Evolutionary conservation across 2,113 vertebrate species (phyloP).

Genomic region (Xiphorhynchus elegans): DNA sequence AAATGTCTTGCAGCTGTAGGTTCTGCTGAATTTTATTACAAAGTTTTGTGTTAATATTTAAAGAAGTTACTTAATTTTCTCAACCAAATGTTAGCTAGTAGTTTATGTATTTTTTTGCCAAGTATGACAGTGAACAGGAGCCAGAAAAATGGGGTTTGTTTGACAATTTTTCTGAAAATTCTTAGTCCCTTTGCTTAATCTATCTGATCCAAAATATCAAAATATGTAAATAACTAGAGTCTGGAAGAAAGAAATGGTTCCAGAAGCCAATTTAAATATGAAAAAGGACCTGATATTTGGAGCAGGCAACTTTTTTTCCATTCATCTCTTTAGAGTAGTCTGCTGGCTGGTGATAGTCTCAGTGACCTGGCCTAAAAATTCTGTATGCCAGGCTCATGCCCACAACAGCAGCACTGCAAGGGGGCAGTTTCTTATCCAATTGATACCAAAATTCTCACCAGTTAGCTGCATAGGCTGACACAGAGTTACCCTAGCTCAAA

Average conservation of each 20-base stretch:
- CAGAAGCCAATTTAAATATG: fast-evolving
- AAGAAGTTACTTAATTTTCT: neutral
- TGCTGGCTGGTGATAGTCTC: neutral
- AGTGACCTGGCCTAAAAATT: neutral
- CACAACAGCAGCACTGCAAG: neutral
- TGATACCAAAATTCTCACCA: neutral
- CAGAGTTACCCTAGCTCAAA: neutral
- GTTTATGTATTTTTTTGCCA: constrained; percentile 13
- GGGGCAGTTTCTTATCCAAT: neutral
- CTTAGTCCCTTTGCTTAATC: neutral
- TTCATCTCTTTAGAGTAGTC: neutral
- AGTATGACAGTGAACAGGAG: neutral
- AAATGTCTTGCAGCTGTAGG: constrained; percentile 12
- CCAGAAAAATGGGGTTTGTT: neutral
- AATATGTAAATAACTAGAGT: neutral
- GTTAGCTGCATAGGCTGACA: neutral
- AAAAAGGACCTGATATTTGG: neutral
- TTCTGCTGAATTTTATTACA: neutral
- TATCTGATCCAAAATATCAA: neutral
- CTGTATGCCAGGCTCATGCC: neutral
- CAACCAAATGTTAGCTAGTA: neutral
- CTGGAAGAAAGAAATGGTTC: neutral
- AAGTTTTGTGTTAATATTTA: neutral
- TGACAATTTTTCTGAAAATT: neutral
- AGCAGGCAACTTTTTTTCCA: no score